Percentiles rank a stretch among this genome's conserved stretches.
Conservation (phyloP, 2,113 vertebrate genomes). For the Axis porcinus region DNA sequence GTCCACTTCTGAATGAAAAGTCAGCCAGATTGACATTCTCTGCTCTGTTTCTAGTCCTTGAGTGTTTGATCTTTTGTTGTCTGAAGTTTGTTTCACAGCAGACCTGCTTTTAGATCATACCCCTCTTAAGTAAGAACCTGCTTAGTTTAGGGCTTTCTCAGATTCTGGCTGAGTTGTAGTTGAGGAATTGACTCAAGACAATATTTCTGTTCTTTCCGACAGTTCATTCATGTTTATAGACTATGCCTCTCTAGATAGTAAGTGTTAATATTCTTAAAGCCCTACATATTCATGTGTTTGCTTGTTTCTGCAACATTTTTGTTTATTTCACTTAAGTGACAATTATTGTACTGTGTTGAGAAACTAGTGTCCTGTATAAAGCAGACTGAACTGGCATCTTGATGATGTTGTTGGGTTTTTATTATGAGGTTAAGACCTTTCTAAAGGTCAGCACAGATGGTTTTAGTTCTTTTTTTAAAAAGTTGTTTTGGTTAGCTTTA, state of each 20-base stretch:
- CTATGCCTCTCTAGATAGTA: neutral
- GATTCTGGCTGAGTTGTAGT: neutral
- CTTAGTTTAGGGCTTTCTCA: neutral
- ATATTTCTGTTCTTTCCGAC: neutral
- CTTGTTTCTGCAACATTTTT: neutral
- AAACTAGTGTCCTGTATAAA: neutral
- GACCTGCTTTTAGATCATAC: neutral
- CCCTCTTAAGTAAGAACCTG: neutral
- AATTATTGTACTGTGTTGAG: neutral
- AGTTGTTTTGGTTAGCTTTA: neutral
- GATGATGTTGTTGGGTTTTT: neutral
- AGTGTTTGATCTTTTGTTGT: neutral
- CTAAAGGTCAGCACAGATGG: neutral
- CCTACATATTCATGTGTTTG: neutral
- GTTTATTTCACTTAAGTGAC: neutral
- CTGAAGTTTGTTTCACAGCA: neutral
- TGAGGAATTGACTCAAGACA: neutral
- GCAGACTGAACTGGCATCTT: neutral
- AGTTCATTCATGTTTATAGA: neutral
- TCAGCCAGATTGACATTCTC: neutral
- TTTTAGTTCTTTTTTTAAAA: neutral
- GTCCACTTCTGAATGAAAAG: neutral
- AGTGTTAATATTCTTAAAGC: neutral
- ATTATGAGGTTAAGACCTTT: neutral
- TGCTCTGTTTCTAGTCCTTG: neutral